Evolutionary conservation across 2,113 vertebrate genomes (phyloP), one percentile per base, ranked within the genome.

Genomic region (Lepus americanus): DNA sequence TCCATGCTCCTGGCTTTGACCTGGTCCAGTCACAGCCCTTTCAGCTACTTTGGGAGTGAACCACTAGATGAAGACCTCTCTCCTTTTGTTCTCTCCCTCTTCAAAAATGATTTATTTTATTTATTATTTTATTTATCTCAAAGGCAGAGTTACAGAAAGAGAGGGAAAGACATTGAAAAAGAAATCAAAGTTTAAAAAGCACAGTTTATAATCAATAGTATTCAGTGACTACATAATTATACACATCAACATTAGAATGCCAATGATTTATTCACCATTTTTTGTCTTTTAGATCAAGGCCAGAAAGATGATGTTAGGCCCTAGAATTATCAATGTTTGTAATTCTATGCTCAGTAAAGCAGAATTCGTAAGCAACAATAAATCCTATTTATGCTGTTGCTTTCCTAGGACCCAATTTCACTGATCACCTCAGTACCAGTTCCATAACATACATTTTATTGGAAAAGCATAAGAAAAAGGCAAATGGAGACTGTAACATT

Each of bases 171-270:
- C 55, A 14, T 59, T 59, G 13, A 59, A 6, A 59, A 59, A 59
- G 13, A 59, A 59, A 73, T 29, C 7, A n/a, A 73, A 77, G 20
- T 79, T 69, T 89, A 72, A 79, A 90, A 89, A 93, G 2, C 19
- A 61, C 0, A 79, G 23, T 63, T 93, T 39, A 87, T 87, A 86
- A 86, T 61, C 70, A 94, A 72, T 77, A 96, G 59, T 39, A 72
- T 3, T 55, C 36, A 67, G 7, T 55, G 27, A 55, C 29, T 67
- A 78, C 14, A 63, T 77, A 51, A 79, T 79, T 81, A 84, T 86
- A 80, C 86, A 61, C 5, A 80, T 76, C 29, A 72, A 16, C 9
- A 51, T 78, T 36, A 83, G n/a, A 55, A 70, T 51, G 66, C 1
- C 53, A 70, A 2, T 44, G 39, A 78, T 67, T 3, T 16, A 80